Evolutionary conservation across 2,113 vertebrate species (phyloP), one percentile per base, ranked within the genome.

Genomic region (Carollia perspicillata): DNA sequence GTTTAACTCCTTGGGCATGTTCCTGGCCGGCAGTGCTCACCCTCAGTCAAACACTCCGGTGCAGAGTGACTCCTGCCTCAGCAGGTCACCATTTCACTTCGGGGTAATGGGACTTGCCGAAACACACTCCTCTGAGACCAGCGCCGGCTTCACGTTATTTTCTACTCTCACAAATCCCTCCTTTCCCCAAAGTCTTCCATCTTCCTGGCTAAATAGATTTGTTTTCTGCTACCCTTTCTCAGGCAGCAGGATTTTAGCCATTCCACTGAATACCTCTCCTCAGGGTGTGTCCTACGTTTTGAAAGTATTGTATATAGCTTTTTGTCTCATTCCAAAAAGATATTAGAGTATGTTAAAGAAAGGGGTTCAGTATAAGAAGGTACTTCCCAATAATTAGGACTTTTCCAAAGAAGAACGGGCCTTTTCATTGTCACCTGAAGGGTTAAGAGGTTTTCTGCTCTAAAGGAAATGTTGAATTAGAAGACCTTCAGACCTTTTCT

Each of bases 191-290:
- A 91, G 33, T 86, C 66, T 75, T 71, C 37, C 89, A 4, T 79
- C 75, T 86, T 92, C 79, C 16, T 63, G 10, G 47, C n/a, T 74
- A 63, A 55, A 69, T 35, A 89, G 51, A 23, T 53, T 85, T 33
- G 6, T 60, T 84, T 94, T 79, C 90, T 95, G n/a, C 53, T 92
- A 12, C 51, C 30, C 3, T 92, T 89, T 94, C 69, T 84, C 17
- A 37, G 66, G 40, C 63, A 20, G 55, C 18, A 74, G 77, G 35
- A 95, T 35, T 95, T 71, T 77, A 81, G 72, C 68, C 63, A 79
- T 83, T 60, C 55, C 11, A 72, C 30, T 51, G 93, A 81, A 47
- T 84, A 92, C 23, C 17, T 89, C 33, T 87, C 37, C 16, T 94
- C 37, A 68, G 58, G 1, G 4, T 69, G 11, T 35, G 8, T 69